Conservation (phyloP, 2,888 invertebrate species). For the Rhyacophila evoluta region DNA sequence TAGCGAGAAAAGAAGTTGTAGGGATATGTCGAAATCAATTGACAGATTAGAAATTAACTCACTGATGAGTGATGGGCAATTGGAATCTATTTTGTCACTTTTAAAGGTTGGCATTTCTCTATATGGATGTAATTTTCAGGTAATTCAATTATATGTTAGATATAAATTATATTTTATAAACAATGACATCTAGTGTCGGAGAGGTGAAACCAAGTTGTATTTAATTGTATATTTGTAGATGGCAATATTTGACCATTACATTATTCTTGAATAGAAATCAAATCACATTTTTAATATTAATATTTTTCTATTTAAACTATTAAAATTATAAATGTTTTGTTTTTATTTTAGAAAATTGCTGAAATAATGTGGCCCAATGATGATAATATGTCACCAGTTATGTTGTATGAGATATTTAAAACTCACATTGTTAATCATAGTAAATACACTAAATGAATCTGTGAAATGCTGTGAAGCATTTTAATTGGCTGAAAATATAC, state of each 20-base stretch:
- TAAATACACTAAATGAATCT: too few species aligned
- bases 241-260: too few species aligned
- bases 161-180: not conserved
- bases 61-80: conserved; percentile 57
- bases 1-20: conserved; percentile 60
- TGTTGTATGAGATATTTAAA: conserved; percentile 63
- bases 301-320: not conserved
- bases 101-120: conserved; percentile 66
- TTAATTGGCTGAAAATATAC: too few species aligned
- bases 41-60: too few species aligned
- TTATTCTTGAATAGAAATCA: too few species aligned
- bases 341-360: conserved; percentile 64
- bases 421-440: conserved; percentile 61
- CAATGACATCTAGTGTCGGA: not conserved
- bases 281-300: not conserved
- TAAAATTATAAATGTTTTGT: not conserved
- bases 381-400: conserved; percentile 63
- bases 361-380: conserved; percentile 63
- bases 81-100: conserved; percentile 62
- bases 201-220: too few species aligned
- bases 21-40: conserved; percentile 57
- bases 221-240: too few species aligned
- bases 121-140: conserved; percentile 68
- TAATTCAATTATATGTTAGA: conserved; percentile 49
- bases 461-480: too few species aligned